Conservation (phyloP, 2,888 invertebrate genomes). For the Zygogramma bicolorata region DNA sequence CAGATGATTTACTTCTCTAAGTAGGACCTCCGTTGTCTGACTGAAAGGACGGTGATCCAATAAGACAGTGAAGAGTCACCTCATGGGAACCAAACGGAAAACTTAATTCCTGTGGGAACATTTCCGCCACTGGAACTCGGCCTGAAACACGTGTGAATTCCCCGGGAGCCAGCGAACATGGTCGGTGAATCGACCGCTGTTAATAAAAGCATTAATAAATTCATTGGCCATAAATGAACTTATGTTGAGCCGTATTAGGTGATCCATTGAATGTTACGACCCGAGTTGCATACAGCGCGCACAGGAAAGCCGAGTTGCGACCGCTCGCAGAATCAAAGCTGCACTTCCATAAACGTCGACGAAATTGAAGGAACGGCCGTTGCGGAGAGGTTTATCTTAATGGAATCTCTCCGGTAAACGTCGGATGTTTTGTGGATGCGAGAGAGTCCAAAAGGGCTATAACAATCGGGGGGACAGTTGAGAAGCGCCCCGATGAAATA, state of each 20-base stretch:
- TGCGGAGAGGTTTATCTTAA: constrained; percentile 1
- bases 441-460: background rate
- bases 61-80: too few species aligned
- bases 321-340: constrained; percentile 46
- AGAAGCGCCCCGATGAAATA: background rate
- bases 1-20: too few species aligned
- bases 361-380: constrained; percentile 9
- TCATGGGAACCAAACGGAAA: too few species aligned
- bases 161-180: constrained; percentile 25
- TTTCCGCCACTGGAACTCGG: background rate
- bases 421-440: background rate
- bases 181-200: constrained; percentile 35
- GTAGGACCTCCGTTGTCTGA: too few species aligned
- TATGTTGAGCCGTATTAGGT: constrained; percentile 48
- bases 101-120: background rate
- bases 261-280: constrained; percentile 44
- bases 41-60: too few species aligned
- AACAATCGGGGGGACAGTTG: background rate
- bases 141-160: constrained; percentile 35
- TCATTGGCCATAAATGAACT: constrained; percentile 46
- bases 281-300: constrained; percentile 38
- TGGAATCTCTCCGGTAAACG: background rate
- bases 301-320: constrained; percentile 30
- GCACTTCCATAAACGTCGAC: constrained; percentile 41
- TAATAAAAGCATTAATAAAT: constrained; percentile 42